Evolutionary conservation across 2,888 invertebrate genomes (phyloP), one percentile per base, ranked within the genome.

Genomic region (Leucophenga maculata): DNA sequence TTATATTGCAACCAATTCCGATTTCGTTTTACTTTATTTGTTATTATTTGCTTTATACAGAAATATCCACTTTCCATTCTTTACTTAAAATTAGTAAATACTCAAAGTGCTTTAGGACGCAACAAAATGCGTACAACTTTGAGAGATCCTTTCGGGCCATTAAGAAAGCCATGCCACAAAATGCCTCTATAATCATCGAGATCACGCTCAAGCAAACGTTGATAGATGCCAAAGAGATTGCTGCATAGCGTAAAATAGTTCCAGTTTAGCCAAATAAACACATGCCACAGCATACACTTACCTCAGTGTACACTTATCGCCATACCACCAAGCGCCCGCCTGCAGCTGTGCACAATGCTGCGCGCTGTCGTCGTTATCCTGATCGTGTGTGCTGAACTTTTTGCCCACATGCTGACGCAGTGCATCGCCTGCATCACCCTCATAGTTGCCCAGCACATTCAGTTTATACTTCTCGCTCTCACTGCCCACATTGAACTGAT

Each of bases 81-180:
- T 26, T 26, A 26, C 26, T 26, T 26, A 26, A 26, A 26, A 26
- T 3, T 39, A 26, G 26, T 26, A 26, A 26, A 26, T 39, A 39
- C 39, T 39, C 11, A 48, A 52, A 48, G 6, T 13, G 65, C 8
- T 6, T 72, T 76, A 0, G 80, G 83, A n/a, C 80, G 78, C 16
- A 81, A 65, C 14, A 77, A 22, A 68, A 81, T 68, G 31, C 78
- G 79, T 13, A 83, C n/a, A 1, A 52, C 52, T 54, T 77, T 83
- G 8, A 81, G 67, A 0, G 80, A 83, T 0, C 83, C 81, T 16
- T 78, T 81, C 52, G 80, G 80, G 1, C 80, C 80, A 18, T 81
- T 73, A 0, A 78, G 73, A 22, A 81, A 81, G 0, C 80, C 83
- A 1, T 60, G 74, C 83, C 80, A 81, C 52, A 81, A 26, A 6